Base-by-base conservation (phyloP, 2,797 vertebrate species). In the Euthynnus affinis region DNA sequence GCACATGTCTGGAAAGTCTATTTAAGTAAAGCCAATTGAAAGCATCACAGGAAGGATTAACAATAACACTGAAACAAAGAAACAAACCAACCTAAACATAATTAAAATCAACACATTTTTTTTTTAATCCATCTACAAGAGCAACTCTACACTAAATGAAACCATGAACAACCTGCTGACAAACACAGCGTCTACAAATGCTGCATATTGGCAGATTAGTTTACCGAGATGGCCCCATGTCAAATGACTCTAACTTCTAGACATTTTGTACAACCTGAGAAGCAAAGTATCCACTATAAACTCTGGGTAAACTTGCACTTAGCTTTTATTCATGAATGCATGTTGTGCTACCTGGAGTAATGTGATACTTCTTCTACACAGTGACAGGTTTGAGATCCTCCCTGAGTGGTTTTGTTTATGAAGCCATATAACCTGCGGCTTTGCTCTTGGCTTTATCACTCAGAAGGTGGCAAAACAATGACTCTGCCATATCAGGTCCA, bases 311-410 rank as follows among this genome's bases (percentile, higher is more conserved):
- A 78, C 65, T 53, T 76, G 49, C 79, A 57, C 68, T 74, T 12
- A 69, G 74, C 79, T 82, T 71, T 84, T 89, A 90, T 88, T 91
- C 80, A 91, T 86, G 87, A 89, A 72, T 76, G 85, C 67, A 68
- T 57, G 71, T 76, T 80, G 83, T 29, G 51, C 71, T 85, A 67
- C 20, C n/a, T 44, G 48, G 34, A 78, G 90, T 72, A 90, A 92
- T 52, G 13, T 4, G 87, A 93, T 76, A 68, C 81, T 52, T 71
- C 56, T 32, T 78, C 71, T 71, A 63, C 74, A 83, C 66, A 60
- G 62, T 2, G 25, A 77, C 64, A 79, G 59, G 79, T 83, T 85
- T 65, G 81, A 85, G 62, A 74, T 81, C 58, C 55, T 80, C 55
- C 34, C 64, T 73, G 67, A 17, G 15, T 71, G 62, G 83, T 82